Evolutionary conservation across 2,888 invertebrate species (phyloP).

Genomic region (Polyommatus icarus): DNA sequence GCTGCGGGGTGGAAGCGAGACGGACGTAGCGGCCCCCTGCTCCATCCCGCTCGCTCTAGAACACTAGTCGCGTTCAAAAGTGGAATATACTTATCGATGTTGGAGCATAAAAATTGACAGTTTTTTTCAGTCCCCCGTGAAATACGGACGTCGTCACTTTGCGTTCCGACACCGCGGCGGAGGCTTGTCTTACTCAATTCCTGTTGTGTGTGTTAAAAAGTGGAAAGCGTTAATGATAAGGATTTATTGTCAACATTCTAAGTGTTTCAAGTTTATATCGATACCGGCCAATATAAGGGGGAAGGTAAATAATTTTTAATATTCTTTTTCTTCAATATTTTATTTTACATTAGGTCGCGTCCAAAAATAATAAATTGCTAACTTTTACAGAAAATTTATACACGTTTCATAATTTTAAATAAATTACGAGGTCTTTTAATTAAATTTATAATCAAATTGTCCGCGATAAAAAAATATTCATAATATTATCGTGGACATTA

Average conservation of each 20-base stretch:
- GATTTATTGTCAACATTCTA: conserved; percentile 36
- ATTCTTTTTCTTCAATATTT: background rate
- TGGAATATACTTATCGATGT: conserved; percentile 78
- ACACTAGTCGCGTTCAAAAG: conserved; percentile 75
- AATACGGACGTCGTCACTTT: conserved; percentile 56
- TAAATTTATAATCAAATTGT: conserved; percentile 17
- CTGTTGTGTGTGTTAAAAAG: conserved; percentile 34
- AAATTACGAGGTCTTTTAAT: conserved; percentile 16
- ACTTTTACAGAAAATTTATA: conserved; percentile 43
- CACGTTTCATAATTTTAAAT: conserved; percentile 41
- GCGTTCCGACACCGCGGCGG: conserved; percentile 49
- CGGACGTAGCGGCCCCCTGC: conserved; percentile 51
- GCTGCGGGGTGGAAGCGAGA: conserved; percentile 70
- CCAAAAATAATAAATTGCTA: conserved; percentile 2
- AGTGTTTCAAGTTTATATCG: conserved; percentile 47
- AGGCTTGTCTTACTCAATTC: conserved; percentile 61
- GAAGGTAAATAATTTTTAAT: conserved; percentile 12
- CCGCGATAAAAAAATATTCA: conserved; percentile 2
- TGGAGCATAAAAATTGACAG: conserved; percentile 81
- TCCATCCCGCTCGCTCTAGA: conserved; percentile 56
- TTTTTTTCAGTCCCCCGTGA: conserved; percentile 78
- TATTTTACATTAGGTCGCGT: background rate
- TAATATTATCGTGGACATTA: background rate
- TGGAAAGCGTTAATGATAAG: conserved; percentile 44
- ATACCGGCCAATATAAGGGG: conserved; percentile 13